Evolutionary conservation across 2,888 invertebrate species (phyloP), one percentile per base, ranked within the genome.

Genomic region (Clivina fossor): DNA sequence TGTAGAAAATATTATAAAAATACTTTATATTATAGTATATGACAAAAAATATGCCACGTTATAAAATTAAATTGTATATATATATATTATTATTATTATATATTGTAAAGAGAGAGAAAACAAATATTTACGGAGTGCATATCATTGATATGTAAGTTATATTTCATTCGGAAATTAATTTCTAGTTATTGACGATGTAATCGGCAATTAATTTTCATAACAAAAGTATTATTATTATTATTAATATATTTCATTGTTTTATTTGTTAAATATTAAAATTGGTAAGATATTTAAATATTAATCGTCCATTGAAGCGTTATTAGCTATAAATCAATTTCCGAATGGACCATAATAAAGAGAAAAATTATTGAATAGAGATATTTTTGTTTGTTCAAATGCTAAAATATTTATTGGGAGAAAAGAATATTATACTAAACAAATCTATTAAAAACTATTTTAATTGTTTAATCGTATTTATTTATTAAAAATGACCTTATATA

Each of bases 391-490:
- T 49, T 49, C 38, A 49, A 49, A 11, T 26, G 53, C 53, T 53
- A 37, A 35, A 53, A 53, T 53, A 44, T 53, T 53, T 53, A 53
- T 53, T 44, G 43, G 51, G 43, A 26, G n/a, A 43, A 33, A 53
- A 35, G 41, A 44, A 53, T 43, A 53, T 53, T 44, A 51, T 51
- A 51, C 15, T 50, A 50, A 50, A 30, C 35, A 48, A 22, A 40
- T 19, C 19, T 38, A 50, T 50, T 50, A 50, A 50, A 50, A 38
- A 22, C 32, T 49, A 49, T 49, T 50, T 50, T 50, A 50, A 50
- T 41, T 50, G 40, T 50, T 50, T 28, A 30, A 32, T 4, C 5
- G 50, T 33, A 15, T 33, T 32, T 32, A 33, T 33, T 9, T 16
- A 3, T 11, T 32, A 11, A 11, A 11, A n/a, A 32, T 3, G n/a